These are phyloP conservation scores for Pelecanus crispus DNA, from an alignment of 2,113 vertebrate species.

Conservation along the genomic window DNA sequence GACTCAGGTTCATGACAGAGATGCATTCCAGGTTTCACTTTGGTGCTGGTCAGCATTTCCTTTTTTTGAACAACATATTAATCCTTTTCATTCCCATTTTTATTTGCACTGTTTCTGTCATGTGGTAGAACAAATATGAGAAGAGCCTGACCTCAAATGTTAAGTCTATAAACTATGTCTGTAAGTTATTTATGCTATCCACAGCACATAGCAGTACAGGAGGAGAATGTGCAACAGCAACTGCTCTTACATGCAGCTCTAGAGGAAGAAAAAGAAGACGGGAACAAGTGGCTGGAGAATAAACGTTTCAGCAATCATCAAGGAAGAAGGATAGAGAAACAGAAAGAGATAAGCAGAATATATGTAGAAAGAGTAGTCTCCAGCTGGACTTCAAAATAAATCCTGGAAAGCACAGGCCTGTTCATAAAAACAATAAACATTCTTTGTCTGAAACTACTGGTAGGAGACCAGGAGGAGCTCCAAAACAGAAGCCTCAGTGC, in stretches of 20 bases:
- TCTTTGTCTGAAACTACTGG: not conserved
- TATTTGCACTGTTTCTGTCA: not conserved
- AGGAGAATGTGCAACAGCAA: not conserved
- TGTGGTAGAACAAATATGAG: not conserved
- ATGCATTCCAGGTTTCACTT: not conserved
- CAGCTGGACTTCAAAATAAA: not conserved
- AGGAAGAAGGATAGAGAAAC: not conserved
- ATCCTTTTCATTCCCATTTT: not conserved
- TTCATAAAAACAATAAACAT: not conserved
- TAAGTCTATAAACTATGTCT: not conserved
- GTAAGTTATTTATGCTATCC: not conserved
- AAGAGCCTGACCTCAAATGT: not conserved
- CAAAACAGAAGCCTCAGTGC: not conserved
- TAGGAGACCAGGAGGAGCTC: not conserved
- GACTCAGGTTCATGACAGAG: not conserved
- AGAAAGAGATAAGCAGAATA: not conserved
- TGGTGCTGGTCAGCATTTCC: not conserved
- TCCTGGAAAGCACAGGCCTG: not conserved
- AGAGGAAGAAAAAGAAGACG: not conserved
- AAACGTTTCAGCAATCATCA: not conserved
- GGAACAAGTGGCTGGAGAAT: not conserved
- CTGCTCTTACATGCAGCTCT: not conserved
- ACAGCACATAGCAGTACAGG: not conserved
- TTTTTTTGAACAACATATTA: not conserved
- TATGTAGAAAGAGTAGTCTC: not conserved